phyloP scores from a whole-genome alignment of 2,113 vertebrate genomes.

The Struthio camelus region DNA sequence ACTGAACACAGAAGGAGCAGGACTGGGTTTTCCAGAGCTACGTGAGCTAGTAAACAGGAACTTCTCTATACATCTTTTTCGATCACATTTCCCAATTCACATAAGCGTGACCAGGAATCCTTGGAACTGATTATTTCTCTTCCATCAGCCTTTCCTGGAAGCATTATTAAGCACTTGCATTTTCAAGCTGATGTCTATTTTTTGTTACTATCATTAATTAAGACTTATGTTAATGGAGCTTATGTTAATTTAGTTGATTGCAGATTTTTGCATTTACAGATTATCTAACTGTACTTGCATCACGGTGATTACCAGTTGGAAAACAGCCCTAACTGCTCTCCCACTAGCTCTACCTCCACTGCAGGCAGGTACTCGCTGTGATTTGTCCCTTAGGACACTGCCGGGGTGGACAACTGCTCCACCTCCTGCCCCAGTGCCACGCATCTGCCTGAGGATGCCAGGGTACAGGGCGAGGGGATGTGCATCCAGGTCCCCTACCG shows the following conservation, averaged over 20 bases:
- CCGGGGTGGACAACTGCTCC: not conserved
- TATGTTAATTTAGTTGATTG: slow-evolving; percentile 12
- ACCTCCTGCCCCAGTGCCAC: not conserved
- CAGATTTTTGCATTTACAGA: slow-evolving; percentile 43
- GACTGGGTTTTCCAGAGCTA: not conserved
- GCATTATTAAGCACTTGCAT: not conserved
- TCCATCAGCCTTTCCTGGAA: not conserved
- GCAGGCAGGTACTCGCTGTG: not conserved
- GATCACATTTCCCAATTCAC: not conserved
- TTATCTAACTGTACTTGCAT: not conserved
- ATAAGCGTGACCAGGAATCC: not conserved
- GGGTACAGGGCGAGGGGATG: not conserved
- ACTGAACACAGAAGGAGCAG: not conserved
- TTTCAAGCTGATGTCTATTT: not conserved
- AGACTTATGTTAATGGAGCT: not conserved
- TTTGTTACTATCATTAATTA: not conserved
- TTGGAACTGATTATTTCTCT: not conserved
- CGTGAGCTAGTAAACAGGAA: not conserved
- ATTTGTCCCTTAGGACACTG: not conserved
- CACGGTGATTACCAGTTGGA: slow-evolving; percentile 35
- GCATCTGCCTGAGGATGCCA: not conserved
- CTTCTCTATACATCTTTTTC: not conserved
- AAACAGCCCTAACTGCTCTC: not conserved
- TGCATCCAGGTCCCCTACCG: not conserved
- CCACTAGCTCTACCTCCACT: not conserved